These are phyloP conservation scores for Recurvirostra avosetta DNA, from an alignment of 2,113 vertebrate species.

Conservation along the genomic window DNA sequence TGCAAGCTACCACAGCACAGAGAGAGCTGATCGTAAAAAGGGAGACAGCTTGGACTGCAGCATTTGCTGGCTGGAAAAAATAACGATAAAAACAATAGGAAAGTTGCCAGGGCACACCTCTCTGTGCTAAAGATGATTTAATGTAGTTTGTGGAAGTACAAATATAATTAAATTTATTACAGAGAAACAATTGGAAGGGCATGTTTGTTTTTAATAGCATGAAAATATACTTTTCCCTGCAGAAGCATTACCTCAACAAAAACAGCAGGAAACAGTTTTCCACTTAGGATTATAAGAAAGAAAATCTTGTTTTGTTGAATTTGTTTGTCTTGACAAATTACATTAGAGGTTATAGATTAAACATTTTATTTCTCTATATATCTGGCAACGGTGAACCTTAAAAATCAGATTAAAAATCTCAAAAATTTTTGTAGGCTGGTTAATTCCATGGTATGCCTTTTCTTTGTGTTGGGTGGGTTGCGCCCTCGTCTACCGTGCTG, in stretches of 20 bases:
- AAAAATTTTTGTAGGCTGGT: not conserved
- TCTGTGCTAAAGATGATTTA: constrained; percentile 16
- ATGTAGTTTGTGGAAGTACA: constrained; percentile 4
- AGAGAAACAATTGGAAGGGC: not conserved
- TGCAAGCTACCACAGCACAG: not conserved
- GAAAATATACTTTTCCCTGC: constrained; percentile 25
- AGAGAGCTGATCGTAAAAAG: not conserved
- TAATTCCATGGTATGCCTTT: not conserved
- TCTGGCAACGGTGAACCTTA: not conserved
- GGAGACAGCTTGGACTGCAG: constrained; percentile 13
- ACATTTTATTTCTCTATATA: not conserved
- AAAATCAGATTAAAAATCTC: not conserved
- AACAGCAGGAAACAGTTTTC: constrained; percentile 41
- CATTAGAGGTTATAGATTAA: not conserved
- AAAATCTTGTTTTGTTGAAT: not conserved
- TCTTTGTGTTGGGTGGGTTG: not conserved
- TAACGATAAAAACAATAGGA: constrained; percentile 37
- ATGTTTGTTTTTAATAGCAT: not conserved
- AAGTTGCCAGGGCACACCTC: constrained; percentile 48
- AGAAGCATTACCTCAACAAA: constrained; percentile 36
- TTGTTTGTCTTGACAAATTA: not conserved
- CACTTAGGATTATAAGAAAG: constrained; percentile 47
- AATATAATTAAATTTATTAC: constrained; percentile 17
- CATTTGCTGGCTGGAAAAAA: constrained; percentile 14
- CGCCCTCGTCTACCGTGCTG: not conserved